Conservation (phyloP, 2,888 invertebrate genomes). For the Lasioglossum malachurum region DNA sequence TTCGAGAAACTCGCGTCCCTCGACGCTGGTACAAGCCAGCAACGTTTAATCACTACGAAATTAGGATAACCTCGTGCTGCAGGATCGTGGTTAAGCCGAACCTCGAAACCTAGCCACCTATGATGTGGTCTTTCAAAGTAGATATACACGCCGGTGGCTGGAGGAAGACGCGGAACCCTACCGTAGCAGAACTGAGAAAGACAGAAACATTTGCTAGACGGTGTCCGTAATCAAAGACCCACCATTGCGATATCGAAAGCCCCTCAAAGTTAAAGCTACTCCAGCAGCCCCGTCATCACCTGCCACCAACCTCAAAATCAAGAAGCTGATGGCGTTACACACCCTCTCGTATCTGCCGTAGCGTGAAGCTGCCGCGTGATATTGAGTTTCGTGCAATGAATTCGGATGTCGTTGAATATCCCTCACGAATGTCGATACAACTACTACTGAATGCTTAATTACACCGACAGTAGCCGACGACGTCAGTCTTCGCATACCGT, state of each 20-base stretch:
- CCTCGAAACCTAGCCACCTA: conserved; percentile 63
- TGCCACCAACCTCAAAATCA: conserved; percentile 55
- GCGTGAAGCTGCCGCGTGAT: conserved; percentile 4
- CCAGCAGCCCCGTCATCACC: conserved; percentile 33
- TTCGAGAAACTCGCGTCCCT: conserved; percentile 36
- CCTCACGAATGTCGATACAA: background rate
- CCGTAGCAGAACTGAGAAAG: conserved; percentile 48
- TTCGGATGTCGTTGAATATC: conserved; percentile 8
- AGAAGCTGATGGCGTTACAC: conserved; percentile 39
- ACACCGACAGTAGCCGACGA: background rate
- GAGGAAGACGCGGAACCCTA: conserved; percentile 42
- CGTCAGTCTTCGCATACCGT: background rate
- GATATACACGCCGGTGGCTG: conserved; percentile 29
- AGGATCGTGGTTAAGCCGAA: conserved; percentile 66
- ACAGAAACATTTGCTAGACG: conserved; percentile 54
- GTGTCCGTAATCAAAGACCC: conserved; percentile 64
- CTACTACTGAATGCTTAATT: background rate
- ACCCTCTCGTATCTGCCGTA: background rate
- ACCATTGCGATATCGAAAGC: conserved; percentile 61
- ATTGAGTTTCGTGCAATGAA: conserved; percentile 19
- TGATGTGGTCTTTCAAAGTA: conserved; percentile 73
- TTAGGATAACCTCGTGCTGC: conserved; percentile 66
- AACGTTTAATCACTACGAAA: conserved; percentile 69
- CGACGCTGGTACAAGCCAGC: conserved; percentile 34
- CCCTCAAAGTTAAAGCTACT: conserved; percentile 62